Base-by-base conservation (phyloP, 2,113 vertebrate genomes). In the Tor tambroides region DNA sequence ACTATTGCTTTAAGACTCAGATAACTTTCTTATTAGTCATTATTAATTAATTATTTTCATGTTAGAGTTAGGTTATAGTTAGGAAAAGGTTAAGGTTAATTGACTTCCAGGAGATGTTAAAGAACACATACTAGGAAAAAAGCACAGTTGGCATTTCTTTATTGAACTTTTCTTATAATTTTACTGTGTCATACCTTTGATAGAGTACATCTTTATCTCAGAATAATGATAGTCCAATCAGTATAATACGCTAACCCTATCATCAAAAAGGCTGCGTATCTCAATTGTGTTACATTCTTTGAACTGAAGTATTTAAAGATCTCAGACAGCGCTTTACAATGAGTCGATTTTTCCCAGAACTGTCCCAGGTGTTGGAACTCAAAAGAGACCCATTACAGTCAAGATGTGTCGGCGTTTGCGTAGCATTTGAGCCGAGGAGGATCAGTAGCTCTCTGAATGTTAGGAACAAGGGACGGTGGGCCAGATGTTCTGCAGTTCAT, bases 401-500 rank as follows among this genome's bases (percentile, higher is more conserved):
- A 30, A 71, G 46, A 30, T 6, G 43, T 41, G 30, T 51, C 1
- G 32, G n/a, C n/a, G 14, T 51, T 41, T 54, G 83, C 28, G 75
- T n/a, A 26, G 63, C 49, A 32, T 67, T 41, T 11, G 19, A 72
- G n/a, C 80, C 14, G 21, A 67, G 59, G 49, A 77, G 41, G 59
- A 46, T 46, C 43, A 12, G 43, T 46, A 46, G 43, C 43, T 12
- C 43, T 46, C 43, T 46, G 43, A 46, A 71, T 51, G 38, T 61
- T 26, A 61, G 54, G 15, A 75, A 35, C 79, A 81, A 26, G 43
- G 30, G 26, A 75, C 38, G 28, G 15, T 65, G 43, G 80, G 28
- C 72, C 86, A 83, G 72, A 87, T 80, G 81, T 30, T 49, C 80
- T 83, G 46, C 43, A 6, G 51, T 49, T 63, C 28, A 61, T 87